Evolutionary conservation across 2,888 invertebrate species (phyloP).

Genomic region (Zaprionus bogoriensis): DNA sequence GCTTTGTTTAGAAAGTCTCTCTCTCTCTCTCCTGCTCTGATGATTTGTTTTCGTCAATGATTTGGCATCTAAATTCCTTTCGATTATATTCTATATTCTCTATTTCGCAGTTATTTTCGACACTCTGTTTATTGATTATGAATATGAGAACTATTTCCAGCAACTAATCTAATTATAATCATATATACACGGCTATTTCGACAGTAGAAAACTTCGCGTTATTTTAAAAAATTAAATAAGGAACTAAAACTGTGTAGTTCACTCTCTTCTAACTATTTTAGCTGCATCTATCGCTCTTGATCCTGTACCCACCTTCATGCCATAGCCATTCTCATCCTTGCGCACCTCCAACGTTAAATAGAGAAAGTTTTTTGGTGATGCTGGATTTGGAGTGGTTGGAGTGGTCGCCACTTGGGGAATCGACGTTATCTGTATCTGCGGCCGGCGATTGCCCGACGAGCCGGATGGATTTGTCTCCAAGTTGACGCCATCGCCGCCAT

Average conservation of each 20-base stretch:
- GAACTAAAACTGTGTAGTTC: neutral
- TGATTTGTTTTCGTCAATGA: too few species aligned
- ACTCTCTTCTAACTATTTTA: neutral
- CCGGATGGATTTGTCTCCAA: constrained; percentile 20
- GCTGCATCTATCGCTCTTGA: neutral
- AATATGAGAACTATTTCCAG: too few species aligned
- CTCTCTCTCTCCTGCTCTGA: neutral
- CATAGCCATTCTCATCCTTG: constrained; percentile 83
- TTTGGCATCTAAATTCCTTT: neutral
- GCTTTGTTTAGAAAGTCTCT: neutral
- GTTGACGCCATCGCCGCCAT: constrained; percentile 39
- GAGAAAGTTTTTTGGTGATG: constrained; percentile 81
- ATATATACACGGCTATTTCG: neutral
- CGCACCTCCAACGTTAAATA: constrained; percentile 82
- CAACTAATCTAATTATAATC: too few species aligned
- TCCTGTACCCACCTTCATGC: constrained; percentile 81
- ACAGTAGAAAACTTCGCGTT: too few species aligned
- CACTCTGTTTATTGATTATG: too few species aligned
- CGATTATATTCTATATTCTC: neutral
- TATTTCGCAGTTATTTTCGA: neutral
- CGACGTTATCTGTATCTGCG: constrained; percentile 37
- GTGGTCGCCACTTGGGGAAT: constrained; percentile 49
- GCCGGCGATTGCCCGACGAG: constrained; percentile 63
- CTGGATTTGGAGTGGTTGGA: constrained; percentile 53
- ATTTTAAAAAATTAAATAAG: too few species aligned